phyloP scores from a whole-genome alignment of 2,113 vertebrate species.

The Euleptes europaea region DNA sequence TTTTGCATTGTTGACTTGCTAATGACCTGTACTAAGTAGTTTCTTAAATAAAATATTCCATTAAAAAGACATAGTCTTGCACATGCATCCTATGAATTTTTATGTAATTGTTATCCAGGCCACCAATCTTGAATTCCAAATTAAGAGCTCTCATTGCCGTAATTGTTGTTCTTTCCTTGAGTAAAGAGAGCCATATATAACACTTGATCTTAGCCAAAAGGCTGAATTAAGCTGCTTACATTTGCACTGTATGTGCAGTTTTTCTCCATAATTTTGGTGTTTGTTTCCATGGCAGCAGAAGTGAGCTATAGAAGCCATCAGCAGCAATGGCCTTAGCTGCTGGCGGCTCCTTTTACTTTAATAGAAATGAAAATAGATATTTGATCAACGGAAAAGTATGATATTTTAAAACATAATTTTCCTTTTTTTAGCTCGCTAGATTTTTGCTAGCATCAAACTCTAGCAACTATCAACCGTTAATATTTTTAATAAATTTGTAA shows the following conservation, averaged over 20 bases:
- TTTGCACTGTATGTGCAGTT: neutral
- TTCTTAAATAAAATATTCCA: too few relatives aligned
- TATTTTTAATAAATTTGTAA: too few relatives aligned
- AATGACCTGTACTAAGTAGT: too few relatives aligned
- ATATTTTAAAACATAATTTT: constrained; percentile 5
- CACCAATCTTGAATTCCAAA: neutral
- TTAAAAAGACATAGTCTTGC: too few relatives aligned
- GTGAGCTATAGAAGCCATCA: neutral
- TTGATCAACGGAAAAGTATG: neutral
- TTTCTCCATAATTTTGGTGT: constrained; percentile 12
- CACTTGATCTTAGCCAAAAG: too few relatives aligned
- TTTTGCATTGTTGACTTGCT: too few relatives aligned
- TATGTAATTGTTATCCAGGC: neutral
- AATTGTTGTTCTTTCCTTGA: neutral
- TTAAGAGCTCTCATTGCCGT: constrained; percentile 1
- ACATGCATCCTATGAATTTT: neutral
- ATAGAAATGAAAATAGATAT: neutral
- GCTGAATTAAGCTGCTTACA: neutral
- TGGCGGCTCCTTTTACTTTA: neutral
- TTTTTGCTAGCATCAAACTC: neutral
- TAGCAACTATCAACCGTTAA: too few relatives aligned
- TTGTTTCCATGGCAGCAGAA: constrained; percentile 29
- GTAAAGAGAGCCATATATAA: neutral
- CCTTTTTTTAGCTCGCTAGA: neutral
- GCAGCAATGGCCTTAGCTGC: neutral